phyloP scores from a whole-genome alignment of 2,113 vertebrate genomes.

The Murina feae region DNA sequence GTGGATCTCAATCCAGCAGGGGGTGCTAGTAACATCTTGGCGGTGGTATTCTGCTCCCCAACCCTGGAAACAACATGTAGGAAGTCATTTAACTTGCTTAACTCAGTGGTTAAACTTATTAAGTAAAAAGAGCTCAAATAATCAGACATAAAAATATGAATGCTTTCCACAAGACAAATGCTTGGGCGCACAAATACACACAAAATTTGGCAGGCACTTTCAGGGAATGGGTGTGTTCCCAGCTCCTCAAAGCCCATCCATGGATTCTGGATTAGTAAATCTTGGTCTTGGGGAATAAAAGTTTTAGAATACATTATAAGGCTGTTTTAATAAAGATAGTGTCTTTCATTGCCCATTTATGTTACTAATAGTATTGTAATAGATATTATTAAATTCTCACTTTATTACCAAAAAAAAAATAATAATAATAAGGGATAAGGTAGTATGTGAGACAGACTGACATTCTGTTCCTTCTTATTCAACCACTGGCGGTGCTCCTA shows the following conservation, averaged over 20 bases:
- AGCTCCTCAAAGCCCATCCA: neutral
- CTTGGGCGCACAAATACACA: neutral
- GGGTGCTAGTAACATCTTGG: slow-evolving; percentile 98
- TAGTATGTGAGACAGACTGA: neutral
- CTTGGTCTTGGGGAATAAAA: neutral
- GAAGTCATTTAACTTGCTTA: slow-evolving; percentile 5
- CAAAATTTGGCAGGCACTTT: neutral
- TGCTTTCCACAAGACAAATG: neutral
- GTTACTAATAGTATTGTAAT: neutral
- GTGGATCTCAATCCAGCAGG: slow-evolving; percentile 99
- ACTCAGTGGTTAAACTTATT: neutral
- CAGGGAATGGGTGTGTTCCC: neutral
- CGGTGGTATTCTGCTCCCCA: slow-evolving; percentile 99
- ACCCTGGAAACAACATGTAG: slow-evolving; percentile 83
- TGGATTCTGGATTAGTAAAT: neutral
- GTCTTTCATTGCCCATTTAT: neutral
- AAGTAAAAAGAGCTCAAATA: neutral
- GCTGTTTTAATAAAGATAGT: neutral
- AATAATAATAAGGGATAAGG: neutral
- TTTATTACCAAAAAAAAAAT: slow-evolving; percentile 5
- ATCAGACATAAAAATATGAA: neutral
- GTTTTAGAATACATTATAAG: neutral
- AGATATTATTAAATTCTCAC: neutral
- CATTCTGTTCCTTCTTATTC: neutral
- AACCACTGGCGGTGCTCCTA: neutral